Evolutionary conservation across 2,888 invertebrate species (phyloP).

Genomic region (Brenthis hecate): DNA sequence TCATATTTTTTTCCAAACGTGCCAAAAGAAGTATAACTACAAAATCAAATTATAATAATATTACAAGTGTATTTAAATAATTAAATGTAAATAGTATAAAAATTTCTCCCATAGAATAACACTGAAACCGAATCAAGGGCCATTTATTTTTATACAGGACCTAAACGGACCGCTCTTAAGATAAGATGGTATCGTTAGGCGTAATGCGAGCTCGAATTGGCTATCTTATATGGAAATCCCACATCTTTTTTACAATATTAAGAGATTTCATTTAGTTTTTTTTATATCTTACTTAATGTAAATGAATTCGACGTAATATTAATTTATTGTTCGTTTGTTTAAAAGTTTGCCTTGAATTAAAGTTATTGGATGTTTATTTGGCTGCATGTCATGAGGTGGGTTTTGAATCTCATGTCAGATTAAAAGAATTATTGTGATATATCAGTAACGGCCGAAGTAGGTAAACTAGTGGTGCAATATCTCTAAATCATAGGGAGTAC

Average conservation of each 20-base stretch:
- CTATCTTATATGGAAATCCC: conserved; percentile 34
- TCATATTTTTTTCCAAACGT: too few species aligned
- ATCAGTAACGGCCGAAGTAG: too few species aligned
- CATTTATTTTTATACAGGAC: conserved; percentile 34
- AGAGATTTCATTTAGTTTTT: conserved; percentile 5
- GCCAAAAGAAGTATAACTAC: too few species aligned
- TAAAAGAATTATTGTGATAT: too few species aligned
- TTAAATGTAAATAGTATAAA: not conserved
- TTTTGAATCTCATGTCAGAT: too few species aligned
- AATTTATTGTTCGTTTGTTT: not conserved
- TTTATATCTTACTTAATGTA: not conserved
- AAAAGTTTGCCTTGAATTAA: too few species aligned
- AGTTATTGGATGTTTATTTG: too few species aligned
- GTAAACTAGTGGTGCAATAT: too few species aligned
- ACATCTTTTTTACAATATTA: conserved; percentile 26
- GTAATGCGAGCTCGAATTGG: conserved; percentile 36
- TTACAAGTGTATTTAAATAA: not conserved
- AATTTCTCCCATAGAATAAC: not conserved
- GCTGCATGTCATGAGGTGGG: too few species aligned
- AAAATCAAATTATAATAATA: too few species aligned
- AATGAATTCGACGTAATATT: not conserved
- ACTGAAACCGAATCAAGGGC: conserved; percentile 24
- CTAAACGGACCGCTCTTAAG: conserved; percentile 34
- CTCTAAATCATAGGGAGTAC: too few species aligned
- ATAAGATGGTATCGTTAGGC: conserved; percentile 35